Percentiles rank a stretch among this genome's conserved stretches.
Conservation (phyloP, 2,797 vertebrate species). For the Acipenser oxyrinchus region DNA sequence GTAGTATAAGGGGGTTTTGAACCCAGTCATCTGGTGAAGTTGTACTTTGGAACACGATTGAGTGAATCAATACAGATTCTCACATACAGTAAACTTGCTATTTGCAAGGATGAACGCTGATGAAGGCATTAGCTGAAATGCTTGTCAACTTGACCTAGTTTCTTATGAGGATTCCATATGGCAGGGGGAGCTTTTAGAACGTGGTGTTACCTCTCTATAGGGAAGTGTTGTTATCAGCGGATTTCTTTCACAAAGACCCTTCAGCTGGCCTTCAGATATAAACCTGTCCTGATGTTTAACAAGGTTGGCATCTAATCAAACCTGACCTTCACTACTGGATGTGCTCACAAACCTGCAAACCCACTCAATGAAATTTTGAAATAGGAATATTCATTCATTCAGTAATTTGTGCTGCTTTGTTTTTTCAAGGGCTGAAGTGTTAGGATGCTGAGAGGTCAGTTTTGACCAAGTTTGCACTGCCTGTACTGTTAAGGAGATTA, state of each 20-base stretch:
- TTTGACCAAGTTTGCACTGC: neutral
- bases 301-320: slow-evolving; percentile 3
- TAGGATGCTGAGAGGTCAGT: neutral
- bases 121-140: too few species aligned
- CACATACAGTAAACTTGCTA: too few species aligned
- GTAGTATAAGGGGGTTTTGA: too few species aligned
- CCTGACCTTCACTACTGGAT: neutral
- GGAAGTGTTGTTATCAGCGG: neutral
- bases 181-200: too few species aligned
- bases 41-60: too few species aligned
- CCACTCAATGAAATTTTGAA: neutral
- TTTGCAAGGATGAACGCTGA: too few species aligned
- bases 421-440: neutral
- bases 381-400: neutral
- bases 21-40: too few species aligned
- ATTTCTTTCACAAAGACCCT: neutral
- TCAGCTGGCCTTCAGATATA: slow-evolving; percentile 2
- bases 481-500: neutral
- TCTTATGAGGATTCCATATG: too few species aligned
- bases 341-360: neutral
- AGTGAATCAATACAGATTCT: too few species aligned
- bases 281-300: neutral
- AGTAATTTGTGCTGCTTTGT: neutral
- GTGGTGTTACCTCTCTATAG: neutral
- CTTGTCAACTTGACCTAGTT: too few species aligned